Conservation (phyloP, 2,113 vertebrate genomes). For the Steatornis caripensis region DNA sequence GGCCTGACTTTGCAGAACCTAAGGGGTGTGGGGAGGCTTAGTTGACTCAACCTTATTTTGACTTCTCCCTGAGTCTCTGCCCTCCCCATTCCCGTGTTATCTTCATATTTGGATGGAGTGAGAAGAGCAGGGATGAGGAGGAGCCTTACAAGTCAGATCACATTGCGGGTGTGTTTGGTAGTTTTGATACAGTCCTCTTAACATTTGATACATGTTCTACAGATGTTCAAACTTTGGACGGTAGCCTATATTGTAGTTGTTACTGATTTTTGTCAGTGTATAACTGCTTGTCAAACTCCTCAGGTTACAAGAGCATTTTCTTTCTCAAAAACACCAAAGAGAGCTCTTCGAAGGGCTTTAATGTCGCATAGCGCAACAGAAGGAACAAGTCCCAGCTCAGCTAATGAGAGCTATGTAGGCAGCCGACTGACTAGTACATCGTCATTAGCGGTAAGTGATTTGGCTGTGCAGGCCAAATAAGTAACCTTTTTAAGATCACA, state of each 20-base stretch:
- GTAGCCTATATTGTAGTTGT: too few species aligned
- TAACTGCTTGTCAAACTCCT: conserved; percentile 9
- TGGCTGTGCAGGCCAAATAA: neutral
- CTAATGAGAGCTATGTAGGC: conserved; percentile 67
- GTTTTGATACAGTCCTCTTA: neutral
- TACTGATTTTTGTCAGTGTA: neutral
- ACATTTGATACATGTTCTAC: neutral
- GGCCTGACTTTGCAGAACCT: neutral
- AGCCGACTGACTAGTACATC: conserved; percentile 78
- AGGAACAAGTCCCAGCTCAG: conserved; percentile 77
- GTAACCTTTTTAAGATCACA: neutral
- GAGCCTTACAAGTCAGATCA: neutral
- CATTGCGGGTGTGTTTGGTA: neutral
- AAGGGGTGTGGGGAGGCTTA: neutral
- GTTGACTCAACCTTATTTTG: neutral
- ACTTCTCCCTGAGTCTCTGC: neutral
- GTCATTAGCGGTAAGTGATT: conserved; percentile 84
- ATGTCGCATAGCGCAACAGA: conserved; percentile 82
- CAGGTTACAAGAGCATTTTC: conserved; percentile 96
- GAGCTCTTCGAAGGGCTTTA: conserved; percentile 88
- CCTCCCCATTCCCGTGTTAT: neutral
- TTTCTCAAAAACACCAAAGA: conserved; percentile 95
- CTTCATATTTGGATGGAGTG: neutral
- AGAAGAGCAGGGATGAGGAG: neutral
- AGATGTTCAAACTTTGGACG: neutral